Percentiles rank a stretch among this genome's conserved stretches.
These are phyloP conservation scores for Agonopterix alstromeriana DNA, from an alignment of 2,888 invertebrate genomes.

Conservation along the genomic window DNA sequence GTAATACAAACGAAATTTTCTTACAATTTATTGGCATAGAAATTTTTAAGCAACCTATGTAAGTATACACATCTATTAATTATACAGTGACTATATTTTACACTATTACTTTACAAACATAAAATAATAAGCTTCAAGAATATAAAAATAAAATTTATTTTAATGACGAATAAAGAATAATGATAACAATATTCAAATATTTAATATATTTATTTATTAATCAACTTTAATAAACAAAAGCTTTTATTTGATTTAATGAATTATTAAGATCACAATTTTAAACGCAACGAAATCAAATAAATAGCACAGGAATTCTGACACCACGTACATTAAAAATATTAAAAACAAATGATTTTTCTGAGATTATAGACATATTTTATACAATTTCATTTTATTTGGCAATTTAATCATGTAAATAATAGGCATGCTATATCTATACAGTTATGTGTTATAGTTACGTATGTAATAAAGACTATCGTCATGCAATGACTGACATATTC, in stretches of 20 bases:
- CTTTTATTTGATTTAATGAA: constrained; percentile 10
- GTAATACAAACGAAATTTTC: constrained; percentile 13
- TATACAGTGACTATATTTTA: constrained; percentile 58
- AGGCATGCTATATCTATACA: background rate
- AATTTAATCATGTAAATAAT: constrained; percentile 2
- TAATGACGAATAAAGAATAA: constrained; percentile 49
- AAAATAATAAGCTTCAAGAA: constrained; percentile 46
- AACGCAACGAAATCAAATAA: background rate
- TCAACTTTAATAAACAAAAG: constrained; percentile 20
- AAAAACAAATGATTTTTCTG: background rate
- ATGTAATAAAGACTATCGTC: constrained; percentile 2
- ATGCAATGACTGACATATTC: background rate
- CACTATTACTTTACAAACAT: constrained; percentile 55
- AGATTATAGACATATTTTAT: no score
- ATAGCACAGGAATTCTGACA: background rate
- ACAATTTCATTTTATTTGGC: background rate
- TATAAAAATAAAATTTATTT: constrained; percentile 61
- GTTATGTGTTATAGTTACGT: constrained; percentile 5
- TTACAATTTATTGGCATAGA: constrained; percentile 61
- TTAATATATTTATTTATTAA: constrained; percentile 20
- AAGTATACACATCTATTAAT: constrained; percentile 43
- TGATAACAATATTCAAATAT: constrained; percentile 43
- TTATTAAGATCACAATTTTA: constrained; percentile 7
- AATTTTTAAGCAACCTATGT: constrained; percentile 58
- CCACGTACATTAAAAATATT: background rate